phyloP scores from a whole-genome alignment of 2,888 invertebrate species.

The Pandemis heparana region DNA sequence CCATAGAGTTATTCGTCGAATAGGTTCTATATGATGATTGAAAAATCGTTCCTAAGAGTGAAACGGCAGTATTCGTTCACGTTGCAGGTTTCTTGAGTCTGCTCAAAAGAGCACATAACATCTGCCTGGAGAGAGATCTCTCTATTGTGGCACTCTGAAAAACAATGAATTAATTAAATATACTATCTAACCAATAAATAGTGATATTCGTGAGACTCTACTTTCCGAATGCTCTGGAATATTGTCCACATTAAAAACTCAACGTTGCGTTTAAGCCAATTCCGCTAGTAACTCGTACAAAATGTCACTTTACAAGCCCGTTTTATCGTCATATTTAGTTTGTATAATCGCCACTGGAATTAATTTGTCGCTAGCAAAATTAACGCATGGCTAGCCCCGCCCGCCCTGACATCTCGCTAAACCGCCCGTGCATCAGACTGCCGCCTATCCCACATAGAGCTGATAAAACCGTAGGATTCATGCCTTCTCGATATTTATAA shows the following conservation, averaged over 20 bases:
- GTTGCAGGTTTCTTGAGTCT: too few relatives aligned
- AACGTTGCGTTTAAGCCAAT: background rate
- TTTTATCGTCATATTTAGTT: constrained; percentile 57
- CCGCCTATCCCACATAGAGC: constrained; percentile 52
- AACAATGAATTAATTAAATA: too few relatives aligned
- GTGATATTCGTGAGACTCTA: too few relatives aligned
- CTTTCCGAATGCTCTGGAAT: background rate
- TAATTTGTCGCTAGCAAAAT: constrained; percentile 80
- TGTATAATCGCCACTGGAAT: constrained; percentile 75
- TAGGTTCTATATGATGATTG: too few relatives aligned
- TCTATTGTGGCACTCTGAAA: too few relatives aligned
- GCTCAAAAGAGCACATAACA: too few relatives aligned
- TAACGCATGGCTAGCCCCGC: constrained; percentile 80
- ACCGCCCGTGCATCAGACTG: constrained; percentile 73
- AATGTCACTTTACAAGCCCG: background rate
- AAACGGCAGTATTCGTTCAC: too few relatives aligned
- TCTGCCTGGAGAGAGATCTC: too few relatives aligned
- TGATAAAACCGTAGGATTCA: constrained; percentile 45
- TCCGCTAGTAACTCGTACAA: background rate
- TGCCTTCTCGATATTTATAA: too few relatives aligned
- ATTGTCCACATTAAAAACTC: background rate
- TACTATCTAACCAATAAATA: too few relatives aligned
- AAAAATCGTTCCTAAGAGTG: too few relatives aligned
- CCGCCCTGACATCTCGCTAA: constrained; percentile 79
- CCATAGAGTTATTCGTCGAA: too few relatives aligned